Evolutionary conservation across 2,797 vertebrate species (phyloP).

Genomic region (Lacerta agilis): DNA sequence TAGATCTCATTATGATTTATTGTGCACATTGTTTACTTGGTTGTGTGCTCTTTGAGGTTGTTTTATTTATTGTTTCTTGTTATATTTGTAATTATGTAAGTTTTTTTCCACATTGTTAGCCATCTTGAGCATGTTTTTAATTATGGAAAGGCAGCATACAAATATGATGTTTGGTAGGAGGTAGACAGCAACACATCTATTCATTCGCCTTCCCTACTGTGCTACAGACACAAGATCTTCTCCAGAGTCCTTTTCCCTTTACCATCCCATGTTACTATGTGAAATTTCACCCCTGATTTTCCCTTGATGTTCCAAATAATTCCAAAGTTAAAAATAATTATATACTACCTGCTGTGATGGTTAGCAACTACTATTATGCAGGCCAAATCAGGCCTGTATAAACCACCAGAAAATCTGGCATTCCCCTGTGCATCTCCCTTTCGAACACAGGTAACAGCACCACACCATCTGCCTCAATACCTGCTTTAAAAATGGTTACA

Average conservation of each 20-base stretch:
- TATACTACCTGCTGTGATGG: not conserved
- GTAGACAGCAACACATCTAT: not conserved
- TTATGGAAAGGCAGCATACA: no score
- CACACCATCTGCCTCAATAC: not conserved
- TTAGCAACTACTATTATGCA: not conserved
- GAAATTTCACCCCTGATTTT: not conserved
- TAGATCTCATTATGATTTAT: no score
- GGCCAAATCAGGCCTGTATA: not conserved
- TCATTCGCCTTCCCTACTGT: not conserved
- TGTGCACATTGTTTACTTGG: no score
- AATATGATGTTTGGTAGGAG: not conserved
- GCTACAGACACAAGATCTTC: not conserved
- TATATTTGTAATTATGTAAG: no score
- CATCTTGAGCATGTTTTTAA: no score
- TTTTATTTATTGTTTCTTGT: no score
- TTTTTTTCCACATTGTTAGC: no score
- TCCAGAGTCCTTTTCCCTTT: no score
- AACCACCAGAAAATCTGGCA: not conserved
- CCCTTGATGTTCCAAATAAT: not conserved
- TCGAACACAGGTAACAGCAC: not conserved
- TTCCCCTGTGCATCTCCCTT: not conserved
- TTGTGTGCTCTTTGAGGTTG: no score
- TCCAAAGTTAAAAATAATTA: not conserved
- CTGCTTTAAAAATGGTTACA: not conserved
- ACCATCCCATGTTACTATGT: no score